Percentiles rank a stretch among this genome's conserved stretches.
phyloP scores from a whole-genome alignment of 2,113 vertebrate genomes.

The Pimephales promelas region DNA sequence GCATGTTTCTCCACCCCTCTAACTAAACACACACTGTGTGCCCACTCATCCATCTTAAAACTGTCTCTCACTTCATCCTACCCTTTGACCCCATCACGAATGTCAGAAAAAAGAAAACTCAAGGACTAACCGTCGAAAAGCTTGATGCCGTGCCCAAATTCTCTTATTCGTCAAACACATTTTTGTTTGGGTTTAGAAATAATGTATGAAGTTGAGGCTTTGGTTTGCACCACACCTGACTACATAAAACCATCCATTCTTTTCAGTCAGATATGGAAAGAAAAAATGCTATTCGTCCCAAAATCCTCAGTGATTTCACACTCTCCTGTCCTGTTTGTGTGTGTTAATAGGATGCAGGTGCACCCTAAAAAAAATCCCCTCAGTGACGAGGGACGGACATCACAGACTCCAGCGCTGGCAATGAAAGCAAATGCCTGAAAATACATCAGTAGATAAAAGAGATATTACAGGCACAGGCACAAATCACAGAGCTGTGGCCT shows the following conservation, averaged over 20 bases:
- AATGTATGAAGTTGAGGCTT: neutral
- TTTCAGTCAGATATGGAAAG: neutral
- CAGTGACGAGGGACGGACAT: neutral
- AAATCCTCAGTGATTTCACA: slow-evolving; percentile 4
- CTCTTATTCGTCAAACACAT: neutral
- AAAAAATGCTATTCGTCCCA: neutral
- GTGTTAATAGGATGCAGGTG: slow-evolving; percentile 30
- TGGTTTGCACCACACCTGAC: neutral
- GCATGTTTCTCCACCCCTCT: slow-evolving; percentile 36
- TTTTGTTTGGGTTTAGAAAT: neutral
- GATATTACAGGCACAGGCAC: slow-evolving; percentile 19
- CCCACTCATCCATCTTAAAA: slow-evolving; percentile 47
- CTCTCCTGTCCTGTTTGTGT: neutral
- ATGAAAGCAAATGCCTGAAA: slow-evolving; percentile 11
- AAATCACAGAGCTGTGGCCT: slow-evolving; percentile 20
- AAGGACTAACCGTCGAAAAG: neutral
- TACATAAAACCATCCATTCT: neutral
- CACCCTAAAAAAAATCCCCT: slow-evolving; percentile 16
- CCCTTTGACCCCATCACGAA: slow-evolving; percentile 19
- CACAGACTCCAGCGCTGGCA: slow-evolving; percentile 23
- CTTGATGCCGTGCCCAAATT: neutral
- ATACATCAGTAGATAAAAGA: slow-evolving; percentile 32
- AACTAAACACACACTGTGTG: slow-evolving; percentile 33
- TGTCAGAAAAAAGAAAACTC: slow-evolving; percentile 17
- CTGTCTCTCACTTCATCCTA: slow-evolving; percentile 40